A percentile compares a stretch with the other conserved stretches of the same genome.
These are phyloP conservation scores for Ganaspis brasiliensis DNA, from an alignment of 2,888 invertebrate species.

Conservation along the genomic window DNA sequence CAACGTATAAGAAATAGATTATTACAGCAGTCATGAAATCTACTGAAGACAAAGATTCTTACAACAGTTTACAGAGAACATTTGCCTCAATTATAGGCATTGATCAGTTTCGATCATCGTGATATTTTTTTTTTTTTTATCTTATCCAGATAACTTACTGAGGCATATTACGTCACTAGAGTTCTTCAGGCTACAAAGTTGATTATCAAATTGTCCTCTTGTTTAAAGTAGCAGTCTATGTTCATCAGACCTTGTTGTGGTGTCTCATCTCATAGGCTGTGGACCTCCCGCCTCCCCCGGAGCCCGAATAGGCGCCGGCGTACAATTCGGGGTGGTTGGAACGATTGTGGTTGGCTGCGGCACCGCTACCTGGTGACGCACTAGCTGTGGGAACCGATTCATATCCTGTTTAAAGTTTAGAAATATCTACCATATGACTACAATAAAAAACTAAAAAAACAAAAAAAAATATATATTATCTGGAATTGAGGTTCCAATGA, in stretches of 20 bases:
- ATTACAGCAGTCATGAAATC: slow-evolving; percentile 17
- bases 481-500: background rate
- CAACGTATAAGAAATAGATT: slow-evolving; percentile 24
- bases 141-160: background rate
- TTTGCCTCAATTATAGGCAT: background rate
- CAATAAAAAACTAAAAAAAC: slow-evolving; percentile 50
- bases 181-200: background rate
- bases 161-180: slow-evolving; percentile 21
- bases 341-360: slow-evolving; percentile 81
- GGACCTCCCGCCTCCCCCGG: slow-evolving; percentile 76
- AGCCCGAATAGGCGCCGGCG: slow-evolving; percentile 87
- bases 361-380: slow-evolving; percentile 81
- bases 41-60: slow-evolving; percentile 13
- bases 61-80: background rate
- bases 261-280: slow-evolving; percentile 89
- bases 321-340: slow-evolving; percentile 85
- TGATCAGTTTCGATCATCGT: slow-evolving; percentile 13
- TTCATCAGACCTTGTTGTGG: slow-evolving; percentile 86
- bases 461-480: slow-evolving; percentile 50
- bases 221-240: slow-evolving; percentile 65
- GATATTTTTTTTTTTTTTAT: slow-evolving; percentile 11
- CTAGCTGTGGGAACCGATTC: slow-evolving; percentile 80
- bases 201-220: slow-evolving; percentile 41
- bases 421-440: slow-evolving; percentile 52
- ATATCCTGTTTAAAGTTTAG: slow-evolving; percentile 79